Evolutionary conservation across 2,888 invertebrate species (phyloP).

Genomic region (Eupithecia vulgata): DNA sequence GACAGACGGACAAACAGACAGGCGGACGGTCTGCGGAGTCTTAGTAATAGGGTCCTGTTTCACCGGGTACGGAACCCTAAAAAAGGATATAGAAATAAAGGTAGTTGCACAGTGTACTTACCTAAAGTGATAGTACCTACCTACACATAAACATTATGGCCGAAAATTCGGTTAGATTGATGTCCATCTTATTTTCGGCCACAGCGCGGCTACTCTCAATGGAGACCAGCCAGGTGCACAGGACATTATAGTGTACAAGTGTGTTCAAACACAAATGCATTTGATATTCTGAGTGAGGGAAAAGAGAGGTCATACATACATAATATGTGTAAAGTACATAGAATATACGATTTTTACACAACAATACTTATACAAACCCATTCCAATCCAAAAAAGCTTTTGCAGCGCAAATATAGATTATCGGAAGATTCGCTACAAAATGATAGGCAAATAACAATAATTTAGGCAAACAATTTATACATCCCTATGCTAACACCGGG

Average conservation of each 20-base stretch:
- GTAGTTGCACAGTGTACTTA: too few relatives aligned
- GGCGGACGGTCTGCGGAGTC: too few relatives aligned
- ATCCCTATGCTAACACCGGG: conserved; percentile 73
- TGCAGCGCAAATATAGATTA: conserved; percentile 74
- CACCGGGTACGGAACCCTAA: too few relatives aligned
- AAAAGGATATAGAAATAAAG: too few relatives aligned
- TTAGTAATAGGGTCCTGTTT: too few relatives aligned
- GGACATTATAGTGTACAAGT: not conserved
- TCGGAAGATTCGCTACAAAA: conserved; percentile 76
- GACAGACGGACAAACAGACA: too few relatives aligned
- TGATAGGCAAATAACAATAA: conserved; percentile 81
- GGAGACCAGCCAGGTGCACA: not conserved
- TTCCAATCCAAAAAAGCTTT: conserved; percentile 42
- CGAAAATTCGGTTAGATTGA: too few relatives aligned
- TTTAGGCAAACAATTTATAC: conserved; percentile 78
- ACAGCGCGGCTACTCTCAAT: not conserved
- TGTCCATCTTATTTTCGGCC: too few relatives aligned
- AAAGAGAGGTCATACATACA: not conserved
- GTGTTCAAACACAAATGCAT: not conserved
- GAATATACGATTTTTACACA: not conserved
- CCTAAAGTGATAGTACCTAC: too few relatives aligned
- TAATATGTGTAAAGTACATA: not conserved
- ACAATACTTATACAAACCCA: not conserved
- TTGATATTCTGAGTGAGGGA: not conserved
- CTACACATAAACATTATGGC: too few relatives aligned